Evolutionary conservation across 2,888 invertebrate species (phyloP).

Genomic region (Rotaria magnacalcarata): DNA sequence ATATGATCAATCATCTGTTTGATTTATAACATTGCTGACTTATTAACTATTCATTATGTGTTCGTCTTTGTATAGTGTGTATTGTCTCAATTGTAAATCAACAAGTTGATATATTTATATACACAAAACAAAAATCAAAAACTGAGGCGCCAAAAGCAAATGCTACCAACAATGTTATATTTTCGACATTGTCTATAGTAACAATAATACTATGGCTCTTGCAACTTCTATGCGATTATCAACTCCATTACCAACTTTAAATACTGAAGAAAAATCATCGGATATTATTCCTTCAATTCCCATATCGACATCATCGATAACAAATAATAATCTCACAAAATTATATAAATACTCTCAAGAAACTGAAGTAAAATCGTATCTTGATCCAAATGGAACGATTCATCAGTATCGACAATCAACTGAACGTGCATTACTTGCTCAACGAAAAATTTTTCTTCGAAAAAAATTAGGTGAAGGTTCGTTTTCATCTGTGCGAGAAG

Average conservation of each 20-base stretch:
- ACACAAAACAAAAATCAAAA: not conserved
- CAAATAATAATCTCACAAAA: conserved; percentile 14
- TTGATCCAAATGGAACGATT: not conserved
- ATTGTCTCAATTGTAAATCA: not conserved
- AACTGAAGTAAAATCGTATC: not conserved
- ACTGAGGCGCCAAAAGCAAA: not conserved
- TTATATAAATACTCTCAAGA: conserved; percentile 11
- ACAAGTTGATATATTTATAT: not conserved
- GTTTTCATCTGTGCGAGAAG: conserved; percentile 10
- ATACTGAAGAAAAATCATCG: not conserved
- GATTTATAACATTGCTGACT: not conserved
- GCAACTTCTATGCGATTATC: conserved; percentile 1
- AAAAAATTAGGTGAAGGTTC: conserved; percentile 17
- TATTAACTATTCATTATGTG: conserved; percentile 18
- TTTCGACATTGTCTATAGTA: not conserved
- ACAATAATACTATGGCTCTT: not conserved
- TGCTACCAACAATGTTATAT: not conserved
- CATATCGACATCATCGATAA: not conserved
- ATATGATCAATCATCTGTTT: conserved; percentile 26
- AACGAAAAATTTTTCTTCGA: not conserved
- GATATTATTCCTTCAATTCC: not conserved
- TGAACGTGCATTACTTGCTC: conserved; percentile 26
- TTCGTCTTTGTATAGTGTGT: not conserved
- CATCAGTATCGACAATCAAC: conserved; percentile 3
- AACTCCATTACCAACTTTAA: not conserved